Percentiles rank a stretch among this genome's conserved stretches.
These are phyloP conservation scores for Alcis repandata DNA, from an alignment of 2,888 invertebrate species.

Conservation along the genomic window DNA sequence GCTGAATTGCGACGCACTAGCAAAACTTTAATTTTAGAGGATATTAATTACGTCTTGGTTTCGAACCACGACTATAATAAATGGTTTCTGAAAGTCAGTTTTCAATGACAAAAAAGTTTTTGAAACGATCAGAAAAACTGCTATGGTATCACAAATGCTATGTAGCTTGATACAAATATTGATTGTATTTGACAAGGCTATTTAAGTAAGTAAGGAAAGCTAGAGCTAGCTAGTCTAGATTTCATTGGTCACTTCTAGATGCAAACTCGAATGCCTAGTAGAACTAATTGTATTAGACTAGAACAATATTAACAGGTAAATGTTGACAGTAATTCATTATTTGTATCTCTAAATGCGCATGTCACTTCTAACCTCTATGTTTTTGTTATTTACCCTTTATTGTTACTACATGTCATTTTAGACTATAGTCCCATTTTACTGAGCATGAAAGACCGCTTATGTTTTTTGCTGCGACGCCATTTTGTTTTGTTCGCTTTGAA, in stretches of 20 bases:
- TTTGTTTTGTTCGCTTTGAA: slow-evolving; percentile 82
- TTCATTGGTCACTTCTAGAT: neutral
- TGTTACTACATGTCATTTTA: slow-evolving; percentile 40
- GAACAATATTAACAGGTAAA: slow-evolving; percentile 38
- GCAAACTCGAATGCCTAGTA: slow-evolving; percentile 41
- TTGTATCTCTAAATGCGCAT: slow-evolving; percentile 35
- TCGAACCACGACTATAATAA: too few species aligned
- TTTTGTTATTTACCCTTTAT: slow-evolving; percentile 63
- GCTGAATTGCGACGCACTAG: too few species aligned
- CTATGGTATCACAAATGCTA: too few species aligned
- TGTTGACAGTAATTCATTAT: slow-evolving; percentile 16
- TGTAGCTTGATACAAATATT: too few species aligned
- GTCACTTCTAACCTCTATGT: slow-evolving; percentile 68
- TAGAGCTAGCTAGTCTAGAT: too few species aligned
- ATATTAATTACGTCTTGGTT: too few species aligned
- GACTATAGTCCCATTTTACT: slow-evolving; percentile 42
- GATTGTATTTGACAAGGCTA: too few species aligned
- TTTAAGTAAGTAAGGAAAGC: too few species aligned
- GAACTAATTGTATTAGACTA: slow-evolving; percentile 26
- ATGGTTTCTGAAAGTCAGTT: too few species aligned
- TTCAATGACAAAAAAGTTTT: too few species aligned
- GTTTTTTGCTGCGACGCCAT: slow-evolving; percentile 78
- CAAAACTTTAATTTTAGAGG: too few species aligned
- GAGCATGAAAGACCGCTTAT: slow-evolving; percentile 72
- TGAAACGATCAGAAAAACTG: too few species aligned